These are phyloP conservation scores for Drosophila bocqueti DNA, from an alignment of 1,140 invertebrate genomes.

Conservation along the genomic window DNA sequence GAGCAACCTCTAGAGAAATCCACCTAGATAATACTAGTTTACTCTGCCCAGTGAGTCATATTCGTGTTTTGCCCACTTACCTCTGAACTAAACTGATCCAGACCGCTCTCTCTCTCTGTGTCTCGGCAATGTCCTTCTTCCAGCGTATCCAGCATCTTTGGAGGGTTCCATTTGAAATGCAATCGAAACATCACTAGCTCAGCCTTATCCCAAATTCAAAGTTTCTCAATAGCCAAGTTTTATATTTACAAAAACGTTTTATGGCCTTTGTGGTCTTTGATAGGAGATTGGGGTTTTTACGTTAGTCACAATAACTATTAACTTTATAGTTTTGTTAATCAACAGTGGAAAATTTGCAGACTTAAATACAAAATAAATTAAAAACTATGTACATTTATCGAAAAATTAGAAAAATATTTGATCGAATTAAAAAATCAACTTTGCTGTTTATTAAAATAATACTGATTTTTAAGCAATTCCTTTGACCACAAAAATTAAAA, in stretches of 20 bases:
- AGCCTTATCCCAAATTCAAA: not conserved
- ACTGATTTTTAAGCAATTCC: not conserved
- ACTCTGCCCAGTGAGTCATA: slow-evolving; percentile 60
- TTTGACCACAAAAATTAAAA: not conserved
- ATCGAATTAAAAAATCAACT: not conserved
- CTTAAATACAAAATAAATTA: not conserved
- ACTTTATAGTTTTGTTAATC: not conserved
- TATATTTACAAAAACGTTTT: not conserved
- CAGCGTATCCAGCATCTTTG: not conserved
- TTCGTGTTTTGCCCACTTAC: slow-evolving; percentile 60
- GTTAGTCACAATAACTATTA: not conserved
- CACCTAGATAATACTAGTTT: slow-evolving; percentile 62
- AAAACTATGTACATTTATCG: not conserved
- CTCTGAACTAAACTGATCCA: slow-evolving; percentile 35
- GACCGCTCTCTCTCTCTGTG: slow-evolving; percentile 23
- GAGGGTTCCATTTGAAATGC: slow-evolving; percentile 36
- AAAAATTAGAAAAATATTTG: not conserved
- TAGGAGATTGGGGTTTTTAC: not conserved
- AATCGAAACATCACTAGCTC: not conserved
- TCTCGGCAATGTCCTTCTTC: not conserved
- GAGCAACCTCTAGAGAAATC: slow-evolving; percentile 47
- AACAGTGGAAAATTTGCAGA: not conserved
- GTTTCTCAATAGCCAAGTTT: slow-evolving; percentile 7
- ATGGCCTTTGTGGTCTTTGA: not conserved
- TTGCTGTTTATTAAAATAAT: not conserved